Base-by-base conservation (phyloP, 2,113 vertebrate genomes). In the Brachyistius frenatus region DNA sequence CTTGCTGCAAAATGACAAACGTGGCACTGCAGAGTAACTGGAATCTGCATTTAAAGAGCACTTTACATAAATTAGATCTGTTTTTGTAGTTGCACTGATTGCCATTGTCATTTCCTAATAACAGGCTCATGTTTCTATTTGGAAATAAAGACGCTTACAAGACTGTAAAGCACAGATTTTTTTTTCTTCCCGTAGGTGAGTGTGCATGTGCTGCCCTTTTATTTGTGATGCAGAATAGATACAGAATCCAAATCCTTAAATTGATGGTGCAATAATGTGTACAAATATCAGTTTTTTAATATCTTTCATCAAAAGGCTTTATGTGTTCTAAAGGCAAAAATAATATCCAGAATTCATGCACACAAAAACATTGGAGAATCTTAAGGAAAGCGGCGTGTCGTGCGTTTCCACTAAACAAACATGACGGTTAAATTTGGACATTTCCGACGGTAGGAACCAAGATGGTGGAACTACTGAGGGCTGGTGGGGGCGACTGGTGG, bases 361-460 rank as follows among this genome's bases (percentile, higher is more conserved):
- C 7, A 50, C 35, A 55, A 1, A 50, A 55, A 58, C 6, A 11
- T 0, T 1, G 1, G 2, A 9, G 36, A 53, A 23, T 23, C 10
- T 1, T 1, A 0, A 5, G 33, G 30, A 49, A 64, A 58, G 14
- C 6, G 1, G 3, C 0, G 3, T 1, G 39, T 44, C 13, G 9
- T 11, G 14, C 13, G 39, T 62, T 69, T 66, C 11, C 37, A 15
- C 13, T 33, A 63, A 70, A 72, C 70, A 79, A 67, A n/a, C 11
- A 5, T 3, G 62, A 76, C 56, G 41, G 84, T 86, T 80, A 49
- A 15, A 68, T 78, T 87, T 78, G 63, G 66, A 85, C 84, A 86
- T 81, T 76, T 23, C 69, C 41, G 14, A 85, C 37, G 71, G 56
- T 83, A 81, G 88, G 88, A 93, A 89, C 78, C 78, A 91, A 92